A percentile compares a stretch with the other conserved stretches of the same genome.
These are phyloP conservation scores for Salpingus planirostris DNA, from an alignment of 2,888 invertebrate genomes.

Conservation along the genomic window DNA sequence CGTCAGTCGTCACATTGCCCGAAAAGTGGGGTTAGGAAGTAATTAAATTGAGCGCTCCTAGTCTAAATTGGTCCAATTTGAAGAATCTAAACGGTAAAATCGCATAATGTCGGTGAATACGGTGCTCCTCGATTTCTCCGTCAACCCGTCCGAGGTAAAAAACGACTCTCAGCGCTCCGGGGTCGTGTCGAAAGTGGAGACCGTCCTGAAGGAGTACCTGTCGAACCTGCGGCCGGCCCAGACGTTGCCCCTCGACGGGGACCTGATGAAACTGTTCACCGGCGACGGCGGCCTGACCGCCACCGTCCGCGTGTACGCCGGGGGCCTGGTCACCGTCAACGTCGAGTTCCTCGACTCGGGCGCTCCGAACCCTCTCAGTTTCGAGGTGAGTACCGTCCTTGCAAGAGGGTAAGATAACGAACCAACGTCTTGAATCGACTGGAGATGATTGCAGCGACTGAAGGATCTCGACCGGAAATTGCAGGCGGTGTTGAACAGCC, in stretches of 20 bases:
- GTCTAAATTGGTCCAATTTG: no score
- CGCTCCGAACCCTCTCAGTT: conserved; percentile 55
- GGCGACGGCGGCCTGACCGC: conserved; percentile 63
- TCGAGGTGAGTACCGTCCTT: conserved; percentile 77
- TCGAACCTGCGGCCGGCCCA: conserved; percentile 60
- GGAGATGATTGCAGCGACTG: conserved; percentile 61
- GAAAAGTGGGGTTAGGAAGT: no score
- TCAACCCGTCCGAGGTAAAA: conserved; percentile 58
- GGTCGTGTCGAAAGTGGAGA: conserved; percentile 58
- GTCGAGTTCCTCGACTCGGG: conserved; percentile 64
- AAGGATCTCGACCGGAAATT: conserved; percentile 69
- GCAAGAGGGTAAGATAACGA: no score
- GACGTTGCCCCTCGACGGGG: conserved; percentile 60
- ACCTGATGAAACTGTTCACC: conserved; percentile 59
- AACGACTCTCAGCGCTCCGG: conserved; percentile 58
- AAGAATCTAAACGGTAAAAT: no score
- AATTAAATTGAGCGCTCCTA: no score
- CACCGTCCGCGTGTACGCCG: conserved; percentile 62
- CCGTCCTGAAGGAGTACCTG: conserved; percentile 62
- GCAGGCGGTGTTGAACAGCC: conserved; percentile 61
- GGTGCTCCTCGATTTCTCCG: conserved; percentile 68
- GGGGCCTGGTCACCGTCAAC: conserved; percentile 71
- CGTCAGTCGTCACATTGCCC: no score
- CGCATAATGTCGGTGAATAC: conserved; percentile 73
- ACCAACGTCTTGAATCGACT: no score